Base-by-base conservation (phyloP, 2,888 invertebrate species). In the Mythimna pallens region DNA sequence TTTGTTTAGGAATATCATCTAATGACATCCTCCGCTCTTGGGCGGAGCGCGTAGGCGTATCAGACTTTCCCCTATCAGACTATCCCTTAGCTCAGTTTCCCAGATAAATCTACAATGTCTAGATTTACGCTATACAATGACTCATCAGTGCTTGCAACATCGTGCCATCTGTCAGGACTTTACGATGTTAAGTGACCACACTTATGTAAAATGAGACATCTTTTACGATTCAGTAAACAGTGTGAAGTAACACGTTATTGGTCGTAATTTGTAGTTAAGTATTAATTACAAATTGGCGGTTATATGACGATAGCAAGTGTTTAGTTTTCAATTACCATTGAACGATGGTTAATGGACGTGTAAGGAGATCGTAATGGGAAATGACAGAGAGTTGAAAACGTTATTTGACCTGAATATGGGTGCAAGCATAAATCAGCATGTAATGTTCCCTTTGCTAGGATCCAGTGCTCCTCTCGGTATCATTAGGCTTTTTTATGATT, bases 111-210 rank as follows among this genome's bases (percentile, higher is more conserved):
- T 52, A 68, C 0, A 64, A 54, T 34, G 9, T 64, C 7, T 43
- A 74, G 0, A 59, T 59, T 30, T 2, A 65, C 61, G 34, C 67
- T 30, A 52, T 30, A 5, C 34, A 55, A 47, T 47, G 52, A 69
- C 83, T 80, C 73, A 69, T 71, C 8, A 58, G 12, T 22, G 22
- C 50, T 79, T 76, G 52, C 81, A 65, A 66, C 66, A 79, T 50
- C 14, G 3, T 14, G 30, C 20, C 61, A 70, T 68, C 58, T 66
- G 70, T 36, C 17, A 61, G 17, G 10, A 62, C 9, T 77, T 75
- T 43, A 70, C 55, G 54, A 61, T 10, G 43, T 40, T 14, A 54
- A 36, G 54, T 43, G 36, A 52, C 20, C n/a, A 20, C n/a, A 34
- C 8, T 47, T 20, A 70, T 34, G n/a, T 52, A 65, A 55, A 70